Evolutionary conservation across 1,140 invertebrate genomes (phyloP).

Genomic region (Papilio polytes): DNA sequence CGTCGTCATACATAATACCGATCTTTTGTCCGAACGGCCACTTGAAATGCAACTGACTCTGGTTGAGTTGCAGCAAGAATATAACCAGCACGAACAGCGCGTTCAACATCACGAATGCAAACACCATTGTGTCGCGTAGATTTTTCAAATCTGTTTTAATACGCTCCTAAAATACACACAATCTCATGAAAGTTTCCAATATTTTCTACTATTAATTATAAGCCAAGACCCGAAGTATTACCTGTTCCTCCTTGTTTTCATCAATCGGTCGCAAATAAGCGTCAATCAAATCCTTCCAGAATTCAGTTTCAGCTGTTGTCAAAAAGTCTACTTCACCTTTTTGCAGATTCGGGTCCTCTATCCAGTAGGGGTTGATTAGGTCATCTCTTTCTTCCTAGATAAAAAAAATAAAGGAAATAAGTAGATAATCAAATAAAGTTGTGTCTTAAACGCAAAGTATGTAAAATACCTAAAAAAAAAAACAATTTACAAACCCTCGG

Average conservation of each 20-base stretch:
- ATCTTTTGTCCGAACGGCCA: slow-evolving; percentile 96
- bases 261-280: slow-evolving; percentile 97
- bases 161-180: slow-evolving; percentile 87
- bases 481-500: slow-evolving; percentile 53
- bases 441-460: neutral
- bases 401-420: neutral
- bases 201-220: neutral
- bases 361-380: slow-evolving; percentile 96
- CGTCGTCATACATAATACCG: slow-evolving; percentile 92
- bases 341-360: slow-evolving; percentile 94
- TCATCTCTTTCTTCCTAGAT: slow-evolving; percentile 90
- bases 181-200: neutral
- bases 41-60: slow-evolving; percentile 95
- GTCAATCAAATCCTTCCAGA: slow-evolving; percentile 97
- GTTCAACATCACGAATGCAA: slow-evolving; percentile 98
- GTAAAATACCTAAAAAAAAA: too few species aligned
- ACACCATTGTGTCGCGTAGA: slow-evolving; percentile 95
- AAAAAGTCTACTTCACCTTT: slow-evolving; percentile 95
- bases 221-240: slow-evolving; percentile 33
- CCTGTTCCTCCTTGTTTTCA: slow-evolving; percentile 95
- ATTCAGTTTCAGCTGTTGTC: slow-evolving; percentile 92
- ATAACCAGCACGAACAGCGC: slow-evolving; percentile 98
- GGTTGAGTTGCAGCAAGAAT: slow-evolving; percentile 97
- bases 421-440: too few species aligned
- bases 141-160: slow-evolving; percentile 95